These are phyloP conservation scores for Zaprionus obscuricornis DNA, from an alignment of 2,888 invertebrate species.

Conservation along the genomic window DNA sequence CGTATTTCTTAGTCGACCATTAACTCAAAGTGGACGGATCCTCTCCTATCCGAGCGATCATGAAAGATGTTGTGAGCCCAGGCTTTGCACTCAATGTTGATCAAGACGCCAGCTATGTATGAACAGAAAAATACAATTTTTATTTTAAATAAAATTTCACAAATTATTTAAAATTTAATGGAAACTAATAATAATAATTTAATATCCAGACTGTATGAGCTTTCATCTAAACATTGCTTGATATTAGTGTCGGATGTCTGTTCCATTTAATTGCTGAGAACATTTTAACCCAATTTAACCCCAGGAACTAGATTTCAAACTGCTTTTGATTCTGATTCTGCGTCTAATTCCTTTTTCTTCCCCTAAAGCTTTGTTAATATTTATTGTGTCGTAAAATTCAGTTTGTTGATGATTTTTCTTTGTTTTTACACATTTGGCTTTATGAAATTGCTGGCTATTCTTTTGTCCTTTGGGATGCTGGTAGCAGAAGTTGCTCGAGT, in stretches of 20 bases:
- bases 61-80: conserved; percentile 95
- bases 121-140: conserved; percentile 5
- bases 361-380: conserved; percentile 26
- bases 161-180: too few relatives aligned
- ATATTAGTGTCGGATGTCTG: too few relatives aligned
- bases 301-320: too few relatives aligned
- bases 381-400: conserved; percentile 53
- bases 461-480: conserved; percentile 15
- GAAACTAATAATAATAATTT: too few relatives aligned
- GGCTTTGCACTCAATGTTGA: conserved; percentile 97
- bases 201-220: too few relatives aligned
- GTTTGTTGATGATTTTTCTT: conserved; percentile 8
- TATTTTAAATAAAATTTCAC: not conserved
- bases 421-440: not conserved
- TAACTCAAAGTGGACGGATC: conserved; percentile 97
- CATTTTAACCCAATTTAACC: too few relatives aligned
- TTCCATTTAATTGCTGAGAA: too few relatives aligned
- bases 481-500: not conserved
- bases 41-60: conserved; percentile 94
- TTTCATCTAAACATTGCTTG: too few relatives aligned
- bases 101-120: conserved; percentile 90
- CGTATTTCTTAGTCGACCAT: conserved; percentile 90
- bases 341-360: not conserved
- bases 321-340: too few relatives aligned
- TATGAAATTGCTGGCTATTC: conserved; percentile 8